Percentiles rank a stretch among this genome's conserved stretches.
These are phyloP conservation scores for Scaptodrosophila latifasciaeformis DNA, from an alignment of 2,888 invertebrate genomes.

Conservation along the genomic window DNA sequence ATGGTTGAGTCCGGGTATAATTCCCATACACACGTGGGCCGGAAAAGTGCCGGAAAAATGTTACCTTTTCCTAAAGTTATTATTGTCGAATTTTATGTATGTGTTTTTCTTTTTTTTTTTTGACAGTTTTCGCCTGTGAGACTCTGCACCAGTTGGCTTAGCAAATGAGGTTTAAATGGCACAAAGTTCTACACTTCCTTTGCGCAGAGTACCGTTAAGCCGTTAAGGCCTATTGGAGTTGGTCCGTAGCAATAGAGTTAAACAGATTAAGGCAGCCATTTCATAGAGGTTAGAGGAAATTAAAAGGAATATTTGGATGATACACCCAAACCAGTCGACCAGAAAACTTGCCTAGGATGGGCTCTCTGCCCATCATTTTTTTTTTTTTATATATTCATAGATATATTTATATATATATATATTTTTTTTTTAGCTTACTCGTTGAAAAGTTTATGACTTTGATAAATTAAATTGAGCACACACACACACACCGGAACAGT, in stretches of 20 bases:
- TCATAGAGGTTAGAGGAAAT: no score
- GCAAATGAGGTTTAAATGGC: constrained; percentile 61
- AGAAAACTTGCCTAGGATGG: no score
- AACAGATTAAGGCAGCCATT: no score
- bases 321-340: no score
- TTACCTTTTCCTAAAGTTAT: constrained; percentile 26
- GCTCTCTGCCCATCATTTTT: no score
- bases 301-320: no score
- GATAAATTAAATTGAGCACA: constrained; percentile 64
- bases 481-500: constrained; percentile 5
- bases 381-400: no score
- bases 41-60: constrained; percentile 3
- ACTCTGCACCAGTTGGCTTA: constrained; percentile 27
- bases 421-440: constrained; percentile 43
- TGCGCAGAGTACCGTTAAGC: constrained; percentile 7
- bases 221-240: neutral
- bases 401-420: constrained; percentile 28
- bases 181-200: constrained; percentile 29
- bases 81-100: constrained; percentile 52
- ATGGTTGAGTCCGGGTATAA: neutral
- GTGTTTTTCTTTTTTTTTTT: no score
- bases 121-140: constrained; percentile 23
- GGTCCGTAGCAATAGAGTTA: constrained; percentile 34
- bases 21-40: neutral
- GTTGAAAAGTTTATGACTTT: constrained; percentile 63